Percentiles rank a stretch among this genome's conserved stretches.
These are phyloP conservation scores for Dastarcus helophoroides DNA, from an alignment of 2,888 invertebrate genomes.

Conservation along the genomic window DNA sequence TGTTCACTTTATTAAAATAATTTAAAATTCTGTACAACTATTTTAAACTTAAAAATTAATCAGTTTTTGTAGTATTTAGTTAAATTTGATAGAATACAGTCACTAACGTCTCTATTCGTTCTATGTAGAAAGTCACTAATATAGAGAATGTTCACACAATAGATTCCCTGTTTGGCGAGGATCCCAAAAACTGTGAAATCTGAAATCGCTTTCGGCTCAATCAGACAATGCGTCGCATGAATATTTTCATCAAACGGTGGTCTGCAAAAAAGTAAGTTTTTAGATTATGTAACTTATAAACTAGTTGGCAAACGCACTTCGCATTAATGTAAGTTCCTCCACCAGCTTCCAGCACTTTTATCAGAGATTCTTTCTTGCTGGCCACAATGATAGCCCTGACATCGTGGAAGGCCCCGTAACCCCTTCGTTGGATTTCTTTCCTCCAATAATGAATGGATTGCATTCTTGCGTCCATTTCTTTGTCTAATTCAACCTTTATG, in stretches of 20 bases:
- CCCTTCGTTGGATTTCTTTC: conserved; percentile 37
- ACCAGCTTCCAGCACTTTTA: conserved; percentile 65
- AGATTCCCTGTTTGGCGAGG: conserved; percentile 31
- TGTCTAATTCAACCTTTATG: conserved; percentile 37
- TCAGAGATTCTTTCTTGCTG: conserved; percentile 49
- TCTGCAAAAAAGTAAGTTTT: conserved; percentile 29
- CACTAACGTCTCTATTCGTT: conserved; percentile 24
- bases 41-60: no score
- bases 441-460: conserved; percentile 62
- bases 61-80: conserved; percentile 21
- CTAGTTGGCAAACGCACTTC: conserved; percentile 35
- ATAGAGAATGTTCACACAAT: conserved; percentile 30
- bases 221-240: conserved; percentile 58
- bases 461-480: conserved; percentile 36
- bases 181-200: conserved; percentile 26
- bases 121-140: conserved; percentile 29
- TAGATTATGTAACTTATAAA: conserved; percentile 3
- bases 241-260: conserved; percentile 45
- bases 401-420: conserved; percentile 36
- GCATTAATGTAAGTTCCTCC: conserved; percentile 56
- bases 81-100: conserved; percentile 26
- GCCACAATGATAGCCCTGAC: conserved; percentile 48
- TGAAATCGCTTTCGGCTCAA: conserved; percentile 41
- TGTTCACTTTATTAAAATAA: no score
- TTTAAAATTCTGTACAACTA: no score